Evolutionary conservation across 2,113 vertebrate species (phyloP), one percentile per base, ranked within the genome.

Genomic region (Mormyrus lacerda): DNA sequence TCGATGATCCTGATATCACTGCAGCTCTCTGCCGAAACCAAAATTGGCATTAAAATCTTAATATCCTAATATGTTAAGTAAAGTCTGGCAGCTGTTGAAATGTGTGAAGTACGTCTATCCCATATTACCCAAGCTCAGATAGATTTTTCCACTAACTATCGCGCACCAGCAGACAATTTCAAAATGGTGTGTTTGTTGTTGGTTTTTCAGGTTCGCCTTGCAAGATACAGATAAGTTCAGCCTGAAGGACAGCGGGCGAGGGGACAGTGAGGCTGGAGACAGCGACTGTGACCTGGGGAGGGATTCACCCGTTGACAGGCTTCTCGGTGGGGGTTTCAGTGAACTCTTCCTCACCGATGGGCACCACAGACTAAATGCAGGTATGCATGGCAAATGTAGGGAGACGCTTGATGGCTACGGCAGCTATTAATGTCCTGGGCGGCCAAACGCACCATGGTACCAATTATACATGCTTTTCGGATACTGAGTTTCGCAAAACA

Each of bases 221-320:
- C 98, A 99, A 91, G 98, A 99, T 92, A 99, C 99, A 98, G 98
- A 99, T 87, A 99, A 99, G 94, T 99, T 99, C 94, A 99, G 98
- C 92, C 94, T 99, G 94, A 99, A 99, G 94, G 98, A 99, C 96
- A 99, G 98, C 88, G 98, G 98, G 3, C 96, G 98, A 4, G 98
- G 98, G 42, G 98, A 99, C 92, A 99, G 98, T 15, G 98, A 99
- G 94, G 98, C 98, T 0, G 98, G 98, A 89, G 98, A 99, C 96
- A 99, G 98, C 39, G 98, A 99, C 93, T 99, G 99, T 90, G 98
- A 99, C 92, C 93, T 98, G 91, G 98, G 98, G 10, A 95, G 98
- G 94, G 98, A 99, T 92, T 99, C 98, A 88, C 98, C 98, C 65
- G 96, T 98, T 95, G 98, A 98, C 87, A 95, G 98, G 92, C 95